Conservation (phyloP, 2,797 vertebrate genomes). For the Pagetopsis macropterus region DNA sequence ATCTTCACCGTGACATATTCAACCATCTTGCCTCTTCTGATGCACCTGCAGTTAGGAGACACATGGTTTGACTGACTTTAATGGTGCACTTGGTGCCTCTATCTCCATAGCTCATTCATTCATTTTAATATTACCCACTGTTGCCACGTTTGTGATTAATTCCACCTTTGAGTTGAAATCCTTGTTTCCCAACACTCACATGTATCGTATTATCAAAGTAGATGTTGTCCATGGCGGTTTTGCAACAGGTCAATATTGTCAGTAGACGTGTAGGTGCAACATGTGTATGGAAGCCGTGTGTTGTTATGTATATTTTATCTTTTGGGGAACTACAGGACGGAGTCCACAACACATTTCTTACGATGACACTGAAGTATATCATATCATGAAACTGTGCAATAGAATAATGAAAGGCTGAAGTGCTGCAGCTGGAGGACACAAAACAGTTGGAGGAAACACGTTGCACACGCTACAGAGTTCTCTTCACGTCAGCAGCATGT, state of each 20-base stretch:
- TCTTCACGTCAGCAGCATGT: slow-evolving; percentile 53
- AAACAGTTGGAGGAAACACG: slow-evolving; percentile 15
- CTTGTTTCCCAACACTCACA: background rate
- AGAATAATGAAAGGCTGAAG: background rate
- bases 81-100: background rate
- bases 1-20: background rate
- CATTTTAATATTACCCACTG: background rate
- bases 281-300: no score
- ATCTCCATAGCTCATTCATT: no score
- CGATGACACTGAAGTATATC: no score
- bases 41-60: slow-evolving; percentile 11
- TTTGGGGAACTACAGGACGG: no score
- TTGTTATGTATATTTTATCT: no score
- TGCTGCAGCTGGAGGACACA: slow-evolving; percentile 18
- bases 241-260: no score
- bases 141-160: slow-evolving; percentile 24
- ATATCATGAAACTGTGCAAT: background rate
- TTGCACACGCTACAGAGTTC: slow-evolving; percentile 3
- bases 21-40: slow-evolving; percentile 14
- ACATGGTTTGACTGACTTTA: background rate
- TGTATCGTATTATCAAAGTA: no score
- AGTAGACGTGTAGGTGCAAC: no score
- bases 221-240: no score
- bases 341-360: no score
- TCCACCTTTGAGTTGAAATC: background rate